Evolutionary conservation across 53 echinoderm and acorn worm genomes (phyloP).

Genomic region (Zoroaster sp.): DNA sequence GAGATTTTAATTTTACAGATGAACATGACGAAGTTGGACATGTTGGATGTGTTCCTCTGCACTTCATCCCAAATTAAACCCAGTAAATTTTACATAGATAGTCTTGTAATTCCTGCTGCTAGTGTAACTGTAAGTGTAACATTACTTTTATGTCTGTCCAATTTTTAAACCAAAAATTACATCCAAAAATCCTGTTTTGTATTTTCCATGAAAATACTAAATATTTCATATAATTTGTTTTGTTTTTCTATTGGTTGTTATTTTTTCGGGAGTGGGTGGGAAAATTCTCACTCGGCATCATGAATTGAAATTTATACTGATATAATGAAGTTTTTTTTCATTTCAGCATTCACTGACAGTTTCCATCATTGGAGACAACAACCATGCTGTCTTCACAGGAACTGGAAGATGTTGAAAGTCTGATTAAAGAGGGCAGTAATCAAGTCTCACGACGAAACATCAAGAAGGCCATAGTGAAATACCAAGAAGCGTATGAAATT

Average conservation of each 20-base stretch:
- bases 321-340: no score
- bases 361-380: not conserved
- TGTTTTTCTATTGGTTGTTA: not conserved
- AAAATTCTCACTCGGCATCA: no score
- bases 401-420: conserved; percentile 10
- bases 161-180: not conserved
- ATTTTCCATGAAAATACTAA: not conserved
- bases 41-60: no score
- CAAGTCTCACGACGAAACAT: conserved; percentile 3
- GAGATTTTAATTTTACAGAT: no score
- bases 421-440: conserved; percentile 41
- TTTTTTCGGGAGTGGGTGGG: no score
- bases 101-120: no score
- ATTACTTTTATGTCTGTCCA: not conserved
- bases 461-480: conserved; percentile 54
- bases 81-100: no score
- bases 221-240: not conserved
- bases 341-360: not conserved
- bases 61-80: no score
- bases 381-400: conserved; percentile 26
- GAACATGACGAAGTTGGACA: no score
- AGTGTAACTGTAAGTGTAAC: no score
- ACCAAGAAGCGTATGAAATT: conserved; percentile 59
- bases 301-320: no score
- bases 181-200: not conserved